These are phyloP conservation scores for Solen grandis DNA, from an alignment of 1,140 invertebrate genomes.

Conservation along the genomic window DNA sequence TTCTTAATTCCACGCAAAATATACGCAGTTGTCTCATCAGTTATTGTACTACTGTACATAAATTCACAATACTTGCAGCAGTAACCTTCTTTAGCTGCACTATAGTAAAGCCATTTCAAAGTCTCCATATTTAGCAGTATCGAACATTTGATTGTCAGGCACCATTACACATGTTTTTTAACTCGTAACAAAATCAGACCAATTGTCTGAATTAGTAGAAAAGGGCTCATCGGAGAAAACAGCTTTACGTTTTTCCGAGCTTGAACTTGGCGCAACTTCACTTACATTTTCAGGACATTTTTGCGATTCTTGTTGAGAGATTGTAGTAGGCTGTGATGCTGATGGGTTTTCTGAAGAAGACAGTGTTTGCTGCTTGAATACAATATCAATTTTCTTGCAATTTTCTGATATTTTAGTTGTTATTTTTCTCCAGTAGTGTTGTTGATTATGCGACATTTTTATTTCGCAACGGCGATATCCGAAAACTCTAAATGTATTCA, in stretches of 20 bases:
- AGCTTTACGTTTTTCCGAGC: too few relatives aligned
- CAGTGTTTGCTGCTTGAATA: not conserved
- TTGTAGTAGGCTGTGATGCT: too few relatives aligned
- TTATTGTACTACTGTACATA: constrained; percentile 7
- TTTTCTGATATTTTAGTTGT: not conserved
- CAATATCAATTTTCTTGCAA: constrained; percentile 5
- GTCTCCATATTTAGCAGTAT: not conserved
- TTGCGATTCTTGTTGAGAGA: not conserved
- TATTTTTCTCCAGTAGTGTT: not conserved
- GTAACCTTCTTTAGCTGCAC: constrained; percentile 10
- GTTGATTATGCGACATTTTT: constrained; percentile 16
- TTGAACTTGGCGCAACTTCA: not conserved
- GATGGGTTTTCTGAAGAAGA: not conserved
- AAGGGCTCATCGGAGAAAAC: not conserved
- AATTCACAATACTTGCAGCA: constrained; percentile 19
- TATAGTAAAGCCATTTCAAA: constrained; percentile 2
- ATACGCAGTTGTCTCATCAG: constrained; percentile 20
- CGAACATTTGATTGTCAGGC: not conserved
- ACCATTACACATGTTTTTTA: not conserved
- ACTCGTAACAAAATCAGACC: not conserved
- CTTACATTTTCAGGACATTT: not conserved
- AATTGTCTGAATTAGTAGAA: not conserved
- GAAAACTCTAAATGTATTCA: too few relatives aligned
- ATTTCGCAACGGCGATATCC: not conserved
- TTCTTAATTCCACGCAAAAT: constrained; percentile 14